Evolutionary conservation across 2,113 vertebrate species (phyloP).

Genomic region (Hypocryptadius cinnamomeus): DNA sequence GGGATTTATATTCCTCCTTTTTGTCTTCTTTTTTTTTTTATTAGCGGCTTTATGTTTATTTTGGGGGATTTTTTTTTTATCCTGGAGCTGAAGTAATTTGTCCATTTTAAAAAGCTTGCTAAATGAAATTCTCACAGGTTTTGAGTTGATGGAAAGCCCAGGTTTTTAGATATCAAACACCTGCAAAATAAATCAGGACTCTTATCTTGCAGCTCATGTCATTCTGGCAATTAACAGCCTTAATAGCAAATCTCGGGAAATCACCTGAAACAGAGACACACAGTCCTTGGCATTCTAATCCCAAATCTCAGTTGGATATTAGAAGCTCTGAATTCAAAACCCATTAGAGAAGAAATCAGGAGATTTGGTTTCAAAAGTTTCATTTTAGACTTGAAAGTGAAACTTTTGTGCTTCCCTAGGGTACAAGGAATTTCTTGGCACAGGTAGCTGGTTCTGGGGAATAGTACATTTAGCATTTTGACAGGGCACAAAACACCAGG

Average conservation of each 20-base stretch:
- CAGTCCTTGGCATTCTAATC: neutral
- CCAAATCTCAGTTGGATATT: neutral
- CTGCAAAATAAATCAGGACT: neutral
- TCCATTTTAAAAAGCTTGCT: neutral
- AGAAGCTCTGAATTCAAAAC: neutral
- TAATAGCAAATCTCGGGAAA: neutral
- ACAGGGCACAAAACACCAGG: neutral
- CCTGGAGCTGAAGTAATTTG: neutral
- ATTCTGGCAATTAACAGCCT: neutral
- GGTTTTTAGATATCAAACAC: neutral
- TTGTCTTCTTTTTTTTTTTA: neutral
- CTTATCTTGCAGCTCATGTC: neutral
- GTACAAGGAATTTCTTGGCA: neutral
- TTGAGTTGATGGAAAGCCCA: neutral
- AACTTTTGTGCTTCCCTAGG: neutral
- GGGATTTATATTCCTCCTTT: neutral
- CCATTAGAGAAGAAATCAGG: neutral
- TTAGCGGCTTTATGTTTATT: neutral
- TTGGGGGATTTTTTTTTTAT: neutral
- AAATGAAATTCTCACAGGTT: neutral
- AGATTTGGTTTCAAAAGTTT: neutral
- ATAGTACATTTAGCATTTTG: neutral
- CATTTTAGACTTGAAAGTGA: neutral
- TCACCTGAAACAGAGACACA: neutral
- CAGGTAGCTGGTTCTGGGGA: neutral